Evolutionary conservation across 2,113 vertebrate genomes (phyloP).

Genomic region (Todiramphus saurophagus): DNA sequence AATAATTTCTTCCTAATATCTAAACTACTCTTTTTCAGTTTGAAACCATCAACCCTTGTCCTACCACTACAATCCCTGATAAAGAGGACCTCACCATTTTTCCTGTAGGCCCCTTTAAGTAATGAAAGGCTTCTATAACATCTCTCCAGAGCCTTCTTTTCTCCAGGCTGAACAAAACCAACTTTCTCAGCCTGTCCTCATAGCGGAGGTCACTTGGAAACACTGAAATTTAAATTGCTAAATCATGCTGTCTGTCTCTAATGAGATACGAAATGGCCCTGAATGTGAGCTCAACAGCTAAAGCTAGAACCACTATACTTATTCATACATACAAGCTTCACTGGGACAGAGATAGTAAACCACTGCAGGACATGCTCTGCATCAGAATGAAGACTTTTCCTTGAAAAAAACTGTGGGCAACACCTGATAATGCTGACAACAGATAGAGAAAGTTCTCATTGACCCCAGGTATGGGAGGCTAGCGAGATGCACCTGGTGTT

Average conservation of each 20-base stretch:
- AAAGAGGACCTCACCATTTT: background rate
- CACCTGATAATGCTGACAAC: background rate
- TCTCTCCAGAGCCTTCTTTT: background rate
- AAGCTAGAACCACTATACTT: background rate
- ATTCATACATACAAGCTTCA: background rate
- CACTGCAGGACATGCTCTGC: background rate
- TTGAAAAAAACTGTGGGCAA: background rate
- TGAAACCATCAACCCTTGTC: background rate
- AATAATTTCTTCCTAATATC: background rate
- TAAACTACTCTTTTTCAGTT: background rate
- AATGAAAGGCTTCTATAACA: background rate
- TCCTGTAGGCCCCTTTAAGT: background rate
- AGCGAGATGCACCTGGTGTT: background rate
- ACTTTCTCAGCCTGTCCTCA: background rate
- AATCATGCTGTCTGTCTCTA: background rate
- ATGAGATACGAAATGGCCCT: background rate
- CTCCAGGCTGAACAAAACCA: background rate
- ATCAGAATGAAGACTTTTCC: background rate
- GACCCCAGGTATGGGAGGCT: background rate
- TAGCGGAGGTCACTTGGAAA: background rate
- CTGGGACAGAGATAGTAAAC: background rate
- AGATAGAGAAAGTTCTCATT: background rate
- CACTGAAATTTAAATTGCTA: background rate
- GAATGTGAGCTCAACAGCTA: background rate
- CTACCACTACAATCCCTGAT: background rate